Evolutionary conservation across 2,113 vertebrate genomes (phyloP).

Genomic region (Oreocharis arfaki): DNA sequence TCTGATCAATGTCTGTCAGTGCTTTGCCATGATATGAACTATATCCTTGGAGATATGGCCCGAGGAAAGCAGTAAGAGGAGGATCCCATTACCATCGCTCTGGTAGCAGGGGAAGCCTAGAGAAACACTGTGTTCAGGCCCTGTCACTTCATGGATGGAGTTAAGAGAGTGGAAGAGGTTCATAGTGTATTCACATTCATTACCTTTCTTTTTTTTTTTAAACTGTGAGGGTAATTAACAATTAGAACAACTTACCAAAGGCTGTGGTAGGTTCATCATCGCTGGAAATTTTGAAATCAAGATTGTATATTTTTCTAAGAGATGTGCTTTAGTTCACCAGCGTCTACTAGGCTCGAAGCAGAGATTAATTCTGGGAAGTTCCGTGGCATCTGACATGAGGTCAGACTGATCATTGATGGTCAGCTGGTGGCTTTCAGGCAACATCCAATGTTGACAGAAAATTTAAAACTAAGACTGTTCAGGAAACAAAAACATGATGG

Average conservation of each 20-base stretch:
- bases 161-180: neutral
- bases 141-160: neutral
- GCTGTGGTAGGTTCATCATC: neutral
- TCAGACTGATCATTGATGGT: neutral
- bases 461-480: neutral
- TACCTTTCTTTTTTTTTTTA: neutral
- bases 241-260: constrained; percentile 53
- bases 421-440: constrained; percentile 28
- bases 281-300: constrained; percentile 50
- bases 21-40: neutral
- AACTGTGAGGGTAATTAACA: constrained; percentile 4
- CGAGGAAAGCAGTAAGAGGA: neutral
- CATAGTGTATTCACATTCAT: neutral
- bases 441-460: neutral
- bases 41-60: neutral
- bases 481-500: neutral
- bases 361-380: constrained; percentile 40
- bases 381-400: neutral
- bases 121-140: neutral
- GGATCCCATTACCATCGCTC: neutral
- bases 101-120: neutral
- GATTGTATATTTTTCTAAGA: constrained; percentile 36
- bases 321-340: constrained; percentile 31
- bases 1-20: neutral
- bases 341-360: neutral